These are phyloP conservation scores for Lophius americanus DNA, from an alignment of 2,797 vertebrate species.

Conservation along the genomic window DNA sequence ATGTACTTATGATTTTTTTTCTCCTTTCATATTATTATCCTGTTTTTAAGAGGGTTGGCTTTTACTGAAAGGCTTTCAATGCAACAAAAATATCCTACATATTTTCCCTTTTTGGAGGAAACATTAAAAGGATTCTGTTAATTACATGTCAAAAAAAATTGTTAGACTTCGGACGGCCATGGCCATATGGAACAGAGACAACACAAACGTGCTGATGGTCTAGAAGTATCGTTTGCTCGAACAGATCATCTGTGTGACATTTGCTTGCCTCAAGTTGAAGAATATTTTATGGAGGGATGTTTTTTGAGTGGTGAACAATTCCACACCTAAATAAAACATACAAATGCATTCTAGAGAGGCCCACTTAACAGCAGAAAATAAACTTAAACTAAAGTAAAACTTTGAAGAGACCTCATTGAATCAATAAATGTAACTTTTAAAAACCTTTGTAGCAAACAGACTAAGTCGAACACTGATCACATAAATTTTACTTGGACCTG, in stretches of 20 bases:
- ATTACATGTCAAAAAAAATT: conserved; percentile 53
- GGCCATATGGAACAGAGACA: conserved; percentile 40
- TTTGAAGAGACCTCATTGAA: conserved; percentile 32
- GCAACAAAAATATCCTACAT: conserved; percentile 74
- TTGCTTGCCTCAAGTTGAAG: conserved; percentile 14
- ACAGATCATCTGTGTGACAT: conserved; percentile 12
- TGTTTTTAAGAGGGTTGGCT: conserved; percentile 73
- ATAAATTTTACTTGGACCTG: conserved; percentile 18
- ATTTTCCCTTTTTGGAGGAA: conserved; percentile 61
- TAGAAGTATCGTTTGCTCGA: conserved; percentile 24
- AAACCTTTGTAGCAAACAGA: conserved; percentile 44
- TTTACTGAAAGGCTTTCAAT: conserved; percentile 74
- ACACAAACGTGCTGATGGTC: conserved; percentile 22
- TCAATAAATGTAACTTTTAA: conserved; percentile 52
- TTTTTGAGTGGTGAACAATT: conserved; percentile 7
- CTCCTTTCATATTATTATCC: conserved; percentile 68
- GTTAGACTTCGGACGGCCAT: conserved; percentile 60
- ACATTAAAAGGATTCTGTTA: conserved; percentile 44
- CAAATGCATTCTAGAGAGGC: conserved; percentile 30
- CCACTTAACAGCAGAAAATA: background rate
- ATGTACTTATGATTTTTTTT: conserved; percentile 67
- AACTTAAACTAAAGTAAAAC: conserved; percentile 9
- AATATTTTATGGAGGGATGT: conserved; percentile 12
- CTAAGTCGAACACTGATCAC: conserved; percentile 33
- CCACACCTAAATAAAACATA: conserved; percentile 31